Base-by-base conservation (phyloP, 2,797 vertebrate species). In the Acomys russatus region DNA sequence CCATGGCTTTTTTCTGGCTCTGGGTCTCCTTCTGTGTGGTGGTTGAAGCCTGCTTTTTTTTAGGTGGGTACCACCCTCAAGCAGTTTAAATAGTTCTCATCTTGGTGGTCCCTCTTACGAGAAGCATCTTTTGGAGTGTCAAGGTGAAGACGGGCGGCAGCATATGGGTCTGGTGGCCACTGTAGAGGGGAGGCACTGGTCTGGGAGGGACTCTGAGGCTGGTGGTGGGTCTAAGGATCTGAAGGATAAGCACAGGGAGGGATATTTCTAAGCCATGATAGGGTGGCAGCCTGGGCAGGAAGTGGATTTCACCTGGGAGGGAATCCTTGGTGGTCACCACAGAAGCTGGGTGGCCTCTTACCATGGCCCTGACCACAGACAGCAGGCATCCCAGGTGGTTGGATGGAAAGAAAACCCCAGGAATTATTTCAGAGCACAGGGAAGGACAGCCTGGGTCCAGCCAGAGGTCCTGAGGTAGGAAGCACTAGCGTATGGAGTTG, bases 381-480 rank as follows among this genome's bases (percentile, higher is more conserved):
- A 9, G n/a, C 54, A 88, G 28, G 15, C 3, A 2, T 17, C 56
- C 59, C 35, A 15, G 11, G 68, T 3, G 61, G 79, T 85, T 71
- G 63, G 56, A 12, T 63, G 70, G 71, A 87, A 59, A 74, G n/a
- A 61, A 33, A 30, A 10, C 7, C 44, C 66, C 2, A 1, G 4
- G 18, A 35, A 9, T 30, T 8, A 5, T 44, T 71, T 68, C 35
- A 35, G 73, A 38, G 64, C 1, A n/a, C 7, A 17, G 84, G 64
- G 25, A 23, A 51, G 66, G 23, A 11, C 38, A 35, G 44, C 28
- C 38, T 44, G 44, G 79, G 63, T 54, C 35, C 64, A 64, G 17
- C 1, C 22, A 28, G 76, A 28, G 63, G 28, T 28, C 35, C 22
- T 0, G 1, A 12, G 44, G 11, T 25, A 4, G 9, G 51, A 66